A percentile compares a stretch with the other conserved stretches of the same genome.
Conservation (phyloP, 2,113 vertebrate genomes). For the Pterocles orientalis region DNA sequence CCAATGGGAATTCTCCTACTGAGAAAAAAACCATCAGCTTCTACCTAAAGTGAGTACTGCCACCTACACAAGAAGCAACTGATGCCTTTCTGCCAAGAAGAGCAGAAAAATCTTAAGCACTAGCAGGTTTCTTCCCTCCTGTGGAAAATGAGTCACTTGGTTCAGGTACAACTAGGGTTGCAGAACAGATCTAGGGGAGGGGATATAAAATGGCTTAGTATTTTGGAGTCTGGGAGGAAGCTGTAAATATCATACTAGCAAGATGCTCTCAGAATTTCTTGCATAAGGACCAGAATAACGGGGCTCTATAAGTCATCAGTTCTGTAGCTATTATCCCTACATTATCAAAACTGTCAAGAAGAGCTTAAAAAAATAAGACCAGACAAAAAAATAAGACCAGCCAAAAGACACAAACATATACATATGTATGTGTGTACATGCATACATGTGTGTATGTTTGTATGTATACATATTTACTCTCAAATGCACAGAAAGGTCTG, state of each 20-base stretch:
- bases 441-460: background rate
- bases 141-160: background rate
- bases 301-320: background rate
- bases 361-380: background rate
- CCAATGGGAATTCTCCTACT: background rate
- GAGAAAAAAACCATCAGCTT: background rate
- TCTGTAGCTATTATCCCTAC: background rate
- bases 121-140: background rate
- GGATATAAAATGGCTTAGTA: background rate
- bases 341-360: background rate
- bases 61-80: background rate
- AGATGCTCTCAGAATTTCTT: background rate
- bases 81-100: background rate
- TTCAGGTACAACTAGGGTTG: background rate
- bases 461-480: background rate
- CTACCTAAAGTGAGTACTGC: background rate
- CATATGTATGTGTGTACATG: rapidly evolving
- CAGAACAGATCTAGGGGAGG: background rate
- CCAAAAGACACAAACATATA: background rate
- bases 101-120: background rate
- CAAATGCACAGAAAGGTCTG: background rate
- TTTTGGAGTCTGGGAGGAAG: background rate
- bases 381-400: background rate
- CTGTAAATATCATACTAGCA: background rate
- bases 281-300: background rate